Evolutionary conservation across 2,888 invertebrate genomes (phyloP), one percentile per base, ranked within the genome.

Genomic region (Petrophora chlorosata): DNA sequence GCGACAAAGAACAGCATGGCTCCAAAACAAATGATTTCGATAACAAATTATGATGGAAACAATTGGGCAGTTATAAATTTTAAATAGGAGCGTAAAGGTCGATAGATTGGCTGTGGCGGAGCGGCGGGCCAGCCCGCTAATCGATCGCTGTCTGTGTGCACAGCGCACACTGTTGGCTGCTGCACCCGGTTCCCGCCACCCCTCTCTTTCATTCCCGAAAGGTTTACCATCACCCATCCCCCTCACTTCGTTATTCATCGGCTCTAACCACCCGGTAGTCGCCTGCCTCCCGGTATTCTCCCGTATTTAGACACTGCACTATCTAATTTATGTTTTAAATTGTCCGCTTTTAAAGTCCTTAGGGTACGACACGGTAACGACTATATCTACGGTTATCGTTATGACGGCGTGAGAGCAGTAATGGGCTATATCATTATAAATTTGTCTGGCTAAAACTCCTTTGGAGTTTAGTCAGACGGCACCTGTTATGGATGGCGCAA

Each of bases 291-390:
- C 85, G 70, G 68, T 81, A 71, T 84, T 81, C 85, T 82, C 81
- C 80, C 80, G 82, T 87, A 87, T 89, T 88, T 88, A 88, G 86
- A 86, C 79, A 80, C 79, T 79, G 82, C 82, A 82, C 85, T 85
- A 86, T 85, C 87, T 86, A 89, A 88, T 89, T 87, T 87, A 86
- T 87, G 82, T 85, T 85, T 84, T 79, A 82, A 86, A 85, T 83
- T 82, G 80, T 78, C 66, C 77, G 73, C 79, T 82, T 81, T 79
- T 73, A 79, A 76, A 82, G 72, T 77, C 73, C 75, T 73, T 70
- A 59, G 71, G 73, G 70, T 53, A 65, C 66, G 69, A 67, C 72
- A 73, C 70, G 67, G 69, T 80, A 76, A 85, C 76, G 79, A 73
- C 73, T 80, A 76, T 77, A 80, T 81, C 75, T 77, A 80, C 70